Percentiles rank a stretch among this genome's conserved stretches.
Conservation (phyloP, 2,113 vertebrate species). For the Eupsittula cactorum region DNA sequence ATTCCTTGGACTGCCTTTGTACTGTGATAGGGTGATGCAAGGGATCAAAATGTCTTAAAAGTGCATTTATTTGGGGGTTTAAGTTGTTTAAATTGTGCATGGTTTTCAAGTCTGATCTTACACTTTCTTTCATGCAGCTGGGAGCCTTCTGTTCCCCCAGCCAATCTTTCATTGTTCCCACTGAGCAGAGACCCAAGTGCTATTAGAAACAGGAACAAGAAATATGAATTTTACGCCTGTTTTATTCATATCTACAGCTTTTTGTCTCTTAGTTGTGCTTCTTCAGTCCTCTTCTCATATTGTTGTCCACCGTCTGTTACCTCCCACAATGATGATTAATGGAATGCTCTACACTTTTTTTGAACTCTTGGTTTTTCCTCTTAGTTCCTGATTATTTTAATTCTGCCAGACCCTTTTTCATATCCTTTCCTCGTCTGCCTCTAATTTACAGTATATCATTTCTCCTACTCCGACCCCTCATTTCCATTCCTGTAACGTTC, state of each 20-base stretch:
- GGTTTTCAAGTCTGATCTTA: neutral
- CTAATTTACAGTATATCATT: constrained; percentile 68
- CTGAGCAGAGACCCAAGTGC: neutral
- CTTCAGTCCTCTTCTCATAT: neutral
- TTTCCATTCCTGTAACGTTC: constrained; percentile 63
- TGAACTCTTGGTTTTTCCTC: constrained; percentile 72
- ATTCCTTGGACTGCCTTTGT: neutral
- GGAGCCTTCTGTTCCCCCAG: neutral
- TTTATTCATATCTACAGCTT: constrained; percentile 56
- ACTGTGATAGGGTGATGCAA: neutral
- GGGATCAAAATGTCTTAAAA: neutral
- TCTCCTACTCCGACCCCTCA: constrained; percentile 37
- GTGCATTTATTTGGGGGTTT: neutral
- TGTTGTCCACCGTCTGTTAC: constrained; percentile 62
- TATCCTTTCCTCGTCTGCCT: constrained; percentile 58
- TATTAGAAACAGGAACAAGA: neutral
- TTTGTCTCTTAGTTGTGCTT: constrained; percentile 27
- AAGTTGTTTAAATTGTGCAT: neutral
- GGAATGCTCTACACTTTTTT: constrained; percentile 50
- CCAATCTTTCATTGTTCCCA: neutral
- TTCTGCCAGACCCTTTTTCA: constrained; percentile 66
- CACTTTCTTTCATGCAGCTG: neutral
- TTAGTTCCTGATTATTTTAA: constrained; percentile 75
- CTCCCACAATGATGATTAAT: constrained; percentile 69
- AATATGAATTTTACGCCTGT: neutral